Base-by-base conservation (phyloP, 2,888 invertebrate genomes). In the Odontomyia ornata region DNA sequence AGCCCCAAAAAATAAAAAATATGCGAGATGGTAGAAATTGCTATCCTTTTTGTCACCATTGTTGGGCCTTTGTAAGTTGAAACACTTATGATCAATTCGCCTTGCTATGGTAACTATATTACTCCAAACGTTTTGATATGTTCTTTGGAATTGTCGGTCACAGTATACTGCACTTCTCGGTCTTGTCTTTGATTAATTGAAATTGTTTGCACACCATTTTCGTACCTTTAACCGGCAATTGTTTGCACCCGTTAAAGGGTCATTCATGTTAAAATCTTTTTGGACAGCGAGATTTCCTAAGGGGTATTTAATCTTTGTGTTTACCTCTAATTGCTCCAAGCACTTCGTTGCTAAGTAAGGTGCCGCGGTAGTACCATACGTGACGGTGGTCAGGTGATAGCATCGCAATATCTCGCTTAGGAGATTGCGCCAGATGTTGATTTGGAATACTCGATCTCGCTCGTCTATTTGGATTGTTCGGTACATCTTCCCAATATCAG, bases 221-320 rank as follows among this genome's bases (percentile, higher is more conserved):
- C 73, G 43, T 7, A 77, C 21, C 13, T 72, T 60, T 71, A 36
- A n/a, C 72, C 64, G 27, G 28, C 65, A 0, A 3, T 9, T 67
- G 15, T 30, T 21, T 67, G 28, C 28, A 15, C 83, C 86, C 85
- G 85, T 87, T 83, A 84, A 82, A 81, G 78, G 79, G 80, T 83
- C 85, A 86, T 87, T 87, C 85, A 85, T 85, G 86, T 84, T 85
- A 82, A 84, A 84, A 84, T 88, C 87, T 9, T 36, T 87, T 85
- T 85, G 82, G 83, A 84, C 84, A 85, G 81, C 83, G 85, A 85
- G 85, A 85, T 84, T 84, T 83, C 81, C 83, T 84, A 83, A 87
- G 87, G 87, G 87, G 85, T 85, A 87, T 87, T 84, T 86, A 87
- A 87, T 87, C 87, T 87, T 84, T 84, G 84, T 85, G 87, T 88